Conservation (phyloP, 2,797 vertebrate species). For the Darevskia nairensis region DNA sequence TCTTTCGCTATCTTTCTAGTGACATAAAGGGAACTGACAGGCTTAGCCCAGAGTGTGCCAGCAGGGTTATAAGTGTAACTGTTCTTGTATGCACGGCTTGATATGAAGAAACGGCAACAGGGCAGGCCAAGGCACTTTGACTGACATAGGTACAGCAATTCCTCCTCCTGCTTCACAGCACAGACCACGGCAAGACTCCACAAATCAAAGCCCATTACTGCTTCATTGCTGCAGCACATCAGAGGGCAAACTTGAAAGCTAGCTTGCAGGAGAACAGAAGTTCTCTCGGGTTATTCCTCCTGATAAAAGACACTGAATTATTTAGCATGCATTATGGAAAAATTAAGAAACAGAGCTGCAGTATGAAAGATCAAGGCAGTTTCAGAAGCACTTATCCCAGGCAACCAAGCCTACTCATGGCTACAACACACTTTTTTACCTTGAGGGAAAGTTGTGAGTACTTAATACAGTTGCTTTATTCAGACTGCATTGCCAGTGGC, state of each 20-base stretch:
- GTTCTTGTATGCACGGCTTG: rapidly evolving
- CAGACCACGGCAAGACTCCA: rapidly evolving
- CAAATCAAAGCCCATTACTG: not conserved
- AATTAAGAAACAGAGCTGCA: not conserved
- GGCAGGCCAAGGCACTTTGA: not conserved
- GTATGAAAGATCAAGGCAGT: not conserved
- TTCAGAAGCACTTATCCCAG: rapidly evolving
- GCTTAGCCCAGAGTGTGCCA: rapidly evolving
- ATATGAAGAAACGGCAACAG: not conserved
- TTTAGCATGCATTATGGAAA: not conserved
- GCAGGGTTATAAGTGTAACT: not conserved
- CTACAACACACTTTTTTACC: not conserved
- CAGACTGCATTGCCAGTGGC: not conserved
- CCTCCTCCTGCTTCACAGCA: not conserved
- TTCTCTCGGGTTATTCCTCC: not conserved
- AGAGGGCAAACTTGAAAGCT: conserved; percentile 11
- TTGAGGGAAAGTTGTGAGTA: not conserved
- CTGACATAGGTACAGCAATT: rapidly evolving
- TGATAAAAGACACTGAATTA: not conserved
- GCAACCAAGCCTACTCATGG: not conserved
- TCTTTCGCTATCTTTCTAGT: not conserved
- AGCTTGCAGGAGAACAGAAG: not conserved
- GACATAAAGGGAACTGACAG: conserved; percentile 13
- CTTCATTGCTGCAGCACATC: not conserved
- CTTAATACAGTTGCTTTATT: not conserved